Conservation (phyloP, 2,797 vertebrate species). For the Myotis findleyi region DNA sequence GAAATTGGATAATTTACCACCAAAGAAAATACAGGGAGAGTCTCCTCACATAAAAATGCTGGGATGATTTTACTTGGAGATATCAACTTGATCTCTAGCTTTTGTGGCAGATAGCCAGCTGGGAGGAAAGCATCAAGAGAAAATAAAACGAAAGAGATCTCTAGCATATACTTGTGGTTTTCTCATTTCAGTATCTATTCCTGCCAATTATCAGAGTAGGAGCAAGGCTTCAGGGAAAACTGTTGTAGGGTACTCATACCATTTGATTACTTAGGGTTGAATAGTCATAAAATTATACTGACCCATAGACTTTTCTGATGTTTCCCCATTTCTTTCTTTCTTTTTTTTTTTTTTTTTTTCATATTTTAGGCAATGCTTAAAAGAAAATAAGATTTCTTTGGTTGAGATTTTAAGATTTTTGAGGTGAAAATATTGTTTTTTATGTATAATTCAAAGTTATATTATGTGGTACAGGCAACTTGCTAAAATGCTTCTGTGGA, state of each 20-base stretch:
- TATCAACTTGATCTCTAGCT: conserved; percentile 10
- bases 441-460: not conserved
- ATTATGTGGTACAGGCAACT: not conserved
- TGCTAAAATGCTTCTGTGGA: not conserved
- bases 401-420: conserved; percentile 26
- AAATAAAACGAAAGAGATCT: conserved; percentile 17
- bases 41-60: not conserved
- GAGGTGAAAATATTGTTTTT: conserved; percentile 4
- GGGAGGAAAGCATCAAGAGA: conserved; percentile 27
- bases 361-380: not conserved
- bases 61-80: not conserved
- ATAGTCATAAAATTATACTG: not conserved
- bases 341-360: not conserved
- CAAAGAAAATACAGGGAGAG: not conserved
- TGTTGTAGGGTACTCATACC: not conserved
- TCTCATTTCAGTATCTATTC: conserved; percentile 34
- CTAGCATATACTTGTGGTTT: not conserved
- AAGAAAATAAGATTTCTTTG: conserved; percentile 23
- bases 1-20: conserved; percentile 35
- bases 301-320: not conserved
- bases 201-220: not conserved
- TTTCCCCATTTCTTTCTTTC: not conserved
- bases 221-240: not conserved
- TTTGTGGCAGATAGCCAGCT: not conserved
- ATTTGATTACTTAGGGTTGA: not conserved